Percentiles rank a stretch among this genome's conserved stretches.
Evolutionary conservation across 2,888 invertebrate genomes (phyloP).

Genomic region (Byasa hedistus): DNA sequence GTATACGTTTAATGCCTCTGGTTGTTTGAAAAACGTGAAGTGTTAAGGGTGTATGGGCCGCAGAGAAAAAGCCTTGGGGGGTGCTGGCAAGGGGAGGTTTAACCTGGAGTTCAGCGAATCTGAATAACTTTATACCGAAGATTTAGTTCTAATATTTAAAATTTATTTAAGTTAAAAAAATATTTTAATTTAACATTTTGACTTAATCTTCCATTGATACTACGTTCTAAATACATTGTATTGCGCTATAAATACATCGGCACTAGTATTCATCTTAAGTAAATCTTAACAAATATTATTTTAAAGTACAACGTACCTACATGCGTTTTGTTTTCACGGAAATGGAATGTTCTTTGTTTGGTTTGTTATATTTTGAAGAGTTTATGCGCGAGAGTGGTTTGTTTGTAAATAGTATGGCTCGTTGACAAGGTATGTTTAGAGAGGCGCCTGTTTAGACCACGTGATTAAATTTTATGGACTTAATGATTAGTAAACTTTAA

Average conservation of each 20-base stretch:
- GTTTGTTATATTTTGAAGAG: constrained; percentile 45
- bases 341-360: constrained; percentile 42
- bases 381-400: constrained; percentile 42
- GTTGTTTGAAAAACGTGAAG: constrained; percentile 53
- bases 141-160: background rate
- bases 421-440: constrained; percentile 65
- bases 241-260: background rate
- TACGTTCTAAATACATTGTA: background rate
- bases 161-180: too few relatives aligned
- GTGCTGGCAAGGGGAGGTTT: constrained; percentile 19
- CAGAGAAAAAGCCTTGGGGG: constrained; percentile 28
- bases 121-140: constrained; percentile 27
- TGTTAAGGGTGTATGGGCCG: constrained; percentile 51
- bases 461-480: constrained; percentile 13
- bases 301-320: constrained; percentile 21
- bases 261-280: background rate
- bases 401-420: constrained; percentile 59
- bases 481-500: background rate
- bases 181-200: too few relatives aligned
- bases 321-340: constrained; percentile 35
- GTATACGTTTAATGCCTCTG: constrained; percentile 38
- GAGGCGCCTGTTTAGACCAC: constrained; percentile 36
- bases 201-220: background rate
- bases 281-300: constrained; percentile 9
- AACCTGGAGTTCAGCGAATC: constrained; percentile 59